Base-by-base conservation (phyloP, 2,888 invertebrate genomes). In the Dioctria rufipes region DNA sequence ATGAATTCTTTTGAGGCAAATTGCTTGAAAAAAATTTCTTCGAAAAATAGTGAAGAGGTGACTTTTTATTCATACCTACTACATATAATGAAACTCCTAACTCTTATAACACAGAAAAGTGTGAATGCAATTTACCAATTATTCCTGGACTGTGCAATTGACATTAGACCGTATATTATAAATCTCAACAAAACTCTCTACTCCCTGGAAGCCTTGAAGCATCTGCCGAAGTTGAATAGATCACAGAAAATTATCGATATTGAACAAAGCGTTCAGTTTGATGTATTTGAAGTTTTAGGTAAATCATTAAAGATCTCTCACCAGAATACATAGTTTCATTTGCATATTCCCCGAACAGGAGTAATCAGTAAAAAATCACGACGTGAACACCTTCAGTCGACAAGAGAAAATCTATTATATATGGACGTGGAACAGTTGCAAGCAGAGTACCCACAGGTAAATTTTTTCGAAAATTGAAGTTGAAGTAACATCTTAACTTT, bases 381-480 rank as follows among this genome's bases (percentile, higher is more conserved):
- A 60, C 9, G 46, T 65, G 73, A 79, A 63, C 9, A 79, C 1
- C 51, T 66, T 46, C 43, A 61, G 43, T 39, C 39, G 4, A 25
- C 11, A 4, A 8, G 63, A 39, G 63, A 11, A 3, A 75, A 65
- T n/a, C 79, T 79, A 3, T 11, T 75, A 9, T 81, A 79, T 63
- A 65, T 79, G 42, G 43, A 13, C 11, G n/a, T 79, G 2, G 67
- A 73, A 8, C 60, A 81, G 37, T 43, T 81, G 4, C 81, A 79
- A 43, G 58, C n/a, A 37, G 43, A 65, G 46, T 81, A 79, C 66
- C 81, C 81, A 5, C 67, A 81, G 51, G 81, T 80, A 60, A 75
- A 6, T 25, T 54, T 9, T 73, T 51, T 13, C 25, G 25, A 5
- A 46, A 43, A 69, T 49, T 66, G 6, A 25, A n/a, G n/a, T n/a